Base-by-base conservation (phyloP, 2,888 invertebrate genomes). In the Campoplex capitator region DNA sequence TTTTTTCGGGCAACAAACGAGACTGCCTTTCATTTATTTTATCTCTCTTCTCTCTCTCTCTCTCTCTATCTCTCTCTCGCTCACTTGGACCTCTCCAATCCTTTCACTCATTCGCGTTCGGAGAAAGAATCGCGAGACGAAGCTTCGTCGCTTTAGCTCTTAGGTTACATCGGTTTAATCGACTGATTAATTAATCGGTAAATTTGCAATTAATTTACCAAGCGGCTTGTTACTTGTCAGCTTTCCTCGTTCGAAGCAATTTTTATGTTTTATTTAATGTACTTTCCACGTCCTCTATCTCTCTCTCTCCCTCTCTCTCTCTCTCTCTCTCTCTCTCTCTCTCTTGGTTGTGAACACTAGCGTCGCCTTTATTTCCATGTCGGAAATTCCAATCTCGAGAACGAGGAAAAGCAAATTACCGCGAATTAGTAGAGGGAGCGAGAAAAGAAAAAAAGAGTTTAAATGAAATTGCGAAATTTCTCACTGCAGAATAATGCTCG, bases 401-500 rank as follows among this genome's bases (percentile, higher is more conserved):
- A 42, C 42, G 42, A 58, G 58, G 28, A 51, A 28, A 58, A 28
- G 28, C 58, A 58, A 32, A 58, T 11, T 3, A 58, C 23, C 3
- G 11, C 4, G 58, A 32, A 28, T 32, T 28, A 32, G 28, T 32
- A 4, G 11, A 58, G 28, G 13, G 28, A 28, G 58, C 28, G 58
- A 32, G 28, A 58, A 28, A 6, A 38, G 13, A 58, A 6, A 38
- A 32, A 58, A 28, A 32, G 28, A 11, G 13, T 58, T 32, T 28
- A 58, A 58, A 13, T n/a, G 1, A 32, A 58, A 58, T 58, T 28
- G 58, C 28, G 13, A 58, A n/a, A 35, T 65, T 58, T 73, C n/a
- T 73, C 73, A 51, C 56, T 54, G 18, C 16, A 23, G n/a, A 75
- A 75, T 42, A 2, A 16, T 68, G 68, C 54, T 54, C 18, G 32